Evolutionary conservation across 2,113 vertebrate genomes (phyloP), one percentile per base, ranked within the genome.

Genomic region (Chiloscyllium plagiosum): DNA sequence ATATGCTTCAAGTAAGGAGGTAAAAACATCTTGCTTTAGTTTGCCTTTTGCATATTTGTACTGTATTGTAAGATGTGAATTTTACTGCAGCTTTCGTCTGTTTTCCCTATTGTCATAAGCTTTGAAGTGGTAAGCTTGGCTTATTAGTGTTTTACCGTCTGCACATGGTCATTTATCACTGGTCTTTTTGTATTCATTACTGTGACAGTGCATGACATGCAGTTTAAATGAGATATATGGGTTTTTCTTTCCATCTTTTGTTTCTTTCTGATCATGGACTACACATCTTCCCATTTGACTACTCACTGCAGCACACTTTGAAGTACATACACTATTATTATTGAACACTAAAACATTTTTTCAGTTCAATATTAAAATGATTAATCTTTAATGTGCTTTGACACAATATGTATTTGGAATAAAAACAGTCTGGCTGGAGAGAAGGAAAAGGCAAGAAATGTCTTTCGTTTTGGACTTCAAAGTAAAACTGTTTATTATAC

Each of bases 11-110:
- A 95, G 94, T 95, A 95, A 50, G 69, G 94, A 72, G 94, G 68
- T 50, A 50, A 72, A 89, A 70, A 95, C 93, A 93, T 95, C 93
- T 95, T 95, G 94, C 94, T 95, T 72, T 47, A 95, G 94, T 70
- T 95, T 95, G 69, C 42, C 69, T 95, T 70, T 72, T 95, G 94
- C 94, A 72, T 95, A 72, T 72, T 76, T 95, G 94, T 95, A n/a
- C 65, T 66, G 61, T 93, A 10, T 61, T 37, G 68, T 95, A 95
- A 50, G 68, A 72, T 95, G 47, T 72, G 69, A 95, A 52, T 52
- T 52, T 93, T 66, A 37, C 89, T 66, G 89, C 89, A 66, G 29
- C 61, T 66, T 47, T n/a, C 10, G 89, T 66, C 89, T 93, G 89
- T 66, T 72, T 72, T 72, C 92, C 68, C 68, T 29, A 72, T 72